Base-by-base conservation (phyloP, 2,797 vertebrate genomes). In the Apogon hyalosoma region DNA sequence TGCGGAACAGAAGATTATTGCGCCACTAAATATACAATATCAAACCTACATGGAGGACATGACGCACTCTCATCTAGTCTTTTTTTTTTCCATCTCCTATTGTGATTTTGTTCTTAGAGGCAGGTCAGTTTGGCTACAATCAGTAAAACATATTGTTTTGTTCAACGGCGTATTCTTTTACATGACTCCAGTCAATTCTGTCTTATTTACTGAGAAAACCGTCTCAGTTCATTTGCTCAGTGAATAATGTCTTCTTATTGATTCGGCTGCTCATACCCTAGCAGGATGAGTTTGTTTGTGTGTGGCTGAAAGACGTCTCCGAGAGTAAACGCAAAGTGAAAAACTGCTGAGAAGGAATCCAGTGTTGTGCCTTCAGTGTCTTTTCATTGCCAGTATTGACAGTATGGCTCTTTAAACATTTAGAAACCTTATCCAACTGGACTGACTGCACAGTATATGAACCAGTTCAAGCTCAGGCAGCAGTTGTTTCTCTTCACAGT, bases 151-250 rank as follows among this genome's bases (percentile, higher is more conserved):
- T 8, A 11, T 38, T 39, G 15, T 36, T 62, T 67, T 47, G 11
- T 38, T 46, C 13, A 11, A 12, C 24, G 28, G 55, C 41, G 36
- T 21, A 24, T 12, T 53, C 11, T 52, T 48, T 70, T 62, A n/a
- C 21, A 24, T 40, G 63, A 28, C 43, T 2, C 3, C 8, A 41
- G 41, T 62, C 63, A 53, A 28, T 57, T 31, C 47, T 73, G 63
- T 41, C 58, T n/a, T 69, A 58, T 77, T 80, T 47, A 71, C 53
- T 54, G 33, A 21, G 45, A 39, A 50, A 75, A 57, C 53, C 36
- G 56, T 33, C 63, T 38, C 18, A 14, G 50, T 63, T 56, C 19
- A 46, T 72, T 73, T 68, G 49, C 63, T 55, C 1, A 14, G 54
- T 63, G 42, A 45, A 40, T 60, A 62, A 60, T 62, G 62, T 52